Percentiles rank a stretch among this genome's conserved stretches.
These are phyloP conservation scores for Pogonophryne albipinna DNA, from an alignment of 2,797 vertebrate species.

Conservation along the genomic window DNA sequence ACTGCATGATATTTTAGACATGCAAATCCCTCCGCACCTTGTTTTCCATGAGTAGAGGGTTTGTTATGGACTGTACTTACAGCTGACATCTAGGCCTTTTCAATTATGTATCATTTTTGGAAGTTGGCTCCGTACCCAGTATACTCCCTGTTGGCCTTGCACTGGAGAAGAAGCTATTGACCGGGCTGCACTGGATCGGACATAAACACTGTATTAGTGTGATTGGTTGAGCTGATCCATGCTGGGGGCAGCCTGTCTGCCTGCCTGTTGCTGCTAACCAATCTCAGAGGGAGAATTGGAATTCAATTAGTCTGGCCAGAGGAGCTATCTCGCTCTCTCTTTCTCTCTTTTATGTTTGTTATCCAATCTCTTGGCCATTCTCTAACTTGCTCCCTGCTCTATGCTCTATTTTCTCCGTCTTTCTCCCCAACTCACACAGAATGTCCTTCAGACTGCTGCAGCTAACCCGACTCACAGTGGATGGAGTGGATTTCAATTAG, in stretches of 20 bases:
- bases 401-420: slow-evolving; percentile 1
- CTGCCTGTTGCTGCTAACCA: slow-evolving; percentile 75
- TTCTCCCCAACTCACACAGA: slow-evolving; percentile 23
- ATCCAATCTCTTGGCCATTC: slow-evolving; percentile 56
- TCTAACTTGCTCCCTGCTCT: slow-evolving; percentile 38
- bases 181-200: slow-evolving; percentile 69
- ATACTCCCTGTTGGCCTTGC: slow-evolving; percentile 58
- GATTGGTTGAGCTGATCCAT: slow-evolving; percentile 80
- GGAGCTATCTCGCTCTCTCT: slow-evolving; percentile 47
- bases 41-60: slow-evolving; percentile 24
- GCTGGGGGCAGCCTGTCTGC: slow-evolving; percentile 74
- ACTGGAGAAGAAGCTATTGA: slow-evolving; percentile 66
- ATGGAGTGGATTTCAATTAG: slow-evolving; percentile 72
- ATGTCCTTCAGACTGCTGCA: slow-evolving; percentile 47
- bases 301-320: slow-evolving; percentile 80
- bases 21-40: not conserved
- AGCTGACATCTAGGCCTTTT: slow-evolving; percentile 34
- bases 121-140: slow-evolving; percentile 38
- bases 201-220: slow-evolving; percentile 82
- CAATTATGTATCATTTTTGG: slow-evolving; percentile 37
- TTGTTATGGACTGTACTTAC: slow-evolving; percentile 13
- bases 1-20: slow-evolving; percentile 9
- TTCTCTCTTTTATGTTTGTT: slow-evolving; percentile 62
- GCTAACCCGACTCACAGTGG: slow-evolving; percentile 30
- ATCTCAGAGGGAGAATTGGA: slow-evolving; percentile 78